Conservation (phyloP, 2,888 invertebrate genomes). For the Aphidoletes aphidimyza region DNA sequence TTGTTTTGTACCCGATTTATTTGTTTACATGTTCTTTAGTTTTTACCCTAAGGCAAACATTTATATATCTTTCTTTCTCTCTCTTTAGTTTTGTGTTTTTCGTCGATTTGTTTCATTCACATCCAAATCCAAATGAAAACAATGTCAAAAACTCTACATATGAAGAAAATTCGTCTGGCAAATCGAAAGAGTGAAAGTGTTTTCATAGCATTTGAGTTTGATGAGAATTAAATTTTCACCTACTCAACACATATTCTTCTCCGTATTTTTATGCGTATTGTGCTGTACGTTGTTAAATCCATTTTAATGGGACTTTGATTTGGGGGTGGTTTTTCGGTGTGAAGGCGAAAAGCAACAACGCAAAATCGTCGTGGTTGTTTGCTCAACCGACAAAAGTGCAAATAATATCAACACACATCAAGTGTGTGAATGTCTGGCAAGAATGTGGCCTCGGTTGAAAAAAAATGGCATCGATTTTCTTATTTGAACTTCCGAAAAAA, state of each 20-base stretch:
- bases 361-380: too few relatives aligned
- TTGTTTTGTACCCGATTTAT: neutral
- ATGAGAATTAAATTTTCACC: conserved; percentile 27
- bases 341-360: too few relatives aligned
- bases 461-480: too few relatives aligned
- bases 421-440: too few relatives aligned
- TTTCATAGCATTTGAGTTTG: conserved; percentile 18
- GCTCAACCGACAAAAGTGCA: too few relatives aligned
- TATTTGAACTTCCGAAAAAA: too few relatives aligned
- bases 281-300: too few relatives aligned
- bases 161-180: neutral
- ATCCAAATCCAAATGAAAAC: neutral
- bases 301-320: neutral
- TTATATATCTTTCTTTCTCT: neutral
- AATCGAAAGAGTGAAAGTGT: neutral
- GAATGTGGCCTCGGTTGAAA: too few relatives aligned
- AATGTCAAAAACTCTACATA: neutral
- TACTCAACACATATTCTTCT: neutral
- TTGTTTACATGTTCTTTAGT: neutral
- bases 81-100: neutral
- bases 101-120: neutral
- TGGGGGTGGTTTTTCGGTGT: too few relatives aligned
- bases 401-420: too few relatives aligned
- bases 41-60: neutral
- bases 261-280: neutral